phyloP scores from a whole-genome alignment of 2,888 invertebrate species.

The Drosophila cyrtoloma region DNA sequence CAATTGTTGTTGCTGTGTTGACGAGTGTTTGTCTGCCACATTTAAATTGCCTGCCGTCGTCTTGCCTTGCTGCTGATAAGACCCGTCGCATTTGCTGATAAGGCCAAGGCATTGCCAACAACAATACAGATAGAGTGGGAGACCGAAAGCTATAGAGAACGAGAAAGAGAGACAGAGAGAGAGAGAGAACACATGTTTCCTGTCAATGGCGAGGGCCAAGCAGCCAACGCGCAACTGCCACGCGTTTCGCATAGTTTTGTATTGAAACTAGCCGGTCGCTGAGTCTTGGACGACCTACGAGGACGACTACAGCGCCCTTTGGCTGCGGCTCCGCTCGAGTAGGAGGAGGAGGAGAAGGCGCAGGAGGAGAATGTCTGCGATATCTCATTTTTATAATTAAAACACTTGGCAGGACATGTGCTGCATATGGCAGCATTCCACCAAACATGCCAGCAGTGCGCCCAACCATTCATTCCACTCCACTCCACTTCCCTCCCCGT shows the following conservation, averaged over 20 bases:
- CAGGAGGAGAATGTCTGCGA: constrained; percentile 54
- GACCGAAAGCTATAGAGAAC: constrained; percentile 5
- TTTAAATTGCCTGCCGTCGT: constrained; percentile 65
- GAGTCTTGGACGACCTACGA: constrained; percentile 20
- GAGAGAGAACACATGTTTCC: constrained; percentile 60
- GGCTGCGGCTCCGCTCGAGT: constrained; percentile 19
- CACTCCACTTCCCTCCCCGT: constrained; percentile 5
- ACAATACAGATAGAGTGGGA: constrained; percentile 24
- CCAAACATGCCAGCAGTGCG: constrained; percentile 65
- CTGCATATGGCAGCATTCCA: constrained; percentile 67
- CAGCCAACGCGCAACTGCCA: constrained; percentile 71
- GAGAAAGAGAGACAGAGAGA: constrained; percentile 7
- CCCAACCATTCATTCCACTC: constrained; percentile 46
- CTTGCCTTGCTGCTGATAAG: constrained; percentile 57
- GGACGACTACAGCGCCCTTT: constrained; percentile 35
- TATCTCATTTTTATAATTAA: constrained; percentile 80
- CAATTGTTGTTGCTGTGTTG: constrained; percentile 38
- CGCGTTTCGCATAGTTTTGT: constrained; percentile 77
- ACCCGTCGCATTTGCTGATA: constrained; percentile 51
- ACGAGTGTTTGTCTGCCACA: constrained; percentile 49
- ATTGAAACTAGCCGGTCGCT: constrained; percentile 51
- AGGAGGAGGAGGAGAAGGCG: background rate
- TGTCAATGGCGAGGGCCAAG: constrained; percentile 45
- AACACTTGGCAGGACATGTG: constrained; percentile 81
- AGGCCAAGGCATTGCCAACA: constrained; percentile 40